phyloP scores from a whole-genome alignment of 2,797 vertebrate species.

The Rhinichthys osculus region DNA sequence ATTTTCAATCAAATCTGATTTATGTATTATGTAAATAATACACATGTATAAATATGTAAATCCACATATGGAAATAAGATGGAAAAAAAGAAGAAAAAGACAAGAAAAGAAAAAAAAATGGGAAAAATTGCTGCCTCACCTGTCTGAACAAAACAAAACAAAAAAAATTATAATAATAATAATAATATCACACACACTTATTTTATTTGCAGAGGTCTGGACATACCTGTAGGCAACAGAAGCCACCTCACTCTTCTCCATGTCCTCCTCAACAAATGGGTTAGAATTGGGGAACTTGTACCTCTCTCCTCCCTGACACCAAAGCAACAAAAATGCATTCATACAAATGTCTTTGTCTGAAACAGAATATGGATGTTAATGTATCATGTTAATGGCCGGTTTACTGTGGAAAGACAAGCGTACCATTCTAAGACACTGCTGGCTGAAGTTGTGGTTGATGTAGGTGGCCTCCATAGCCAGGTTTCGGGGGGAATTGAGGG shows the following conservation, averaged over 20 bases:
- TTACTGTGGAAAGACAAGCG: slow-evolving; percentile 14
- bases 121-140: not conserved
- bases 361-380: not conserved
- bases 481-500: slow-evolving; percentile 96
- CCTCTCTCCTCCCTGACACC: slow-evolving; percentile 87
- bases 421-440: slow-evolving; percentile 96
- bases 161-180: too few relatives aligned
- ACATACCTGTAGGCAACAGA: slow-evolving; percentile 94
- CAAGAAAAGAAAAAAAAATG: not conserved
- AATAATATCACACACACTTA: too few relatives aligned
- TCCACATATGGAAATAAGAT: not conserved
- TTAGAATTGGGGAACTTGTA: slow-evolving; percentile 94
- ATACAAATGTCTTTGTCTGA: not conserved
- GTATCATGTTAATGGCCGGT: not conserved
- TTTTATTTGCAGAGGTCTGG: not conserved
- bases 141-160: too few relatives aligned
- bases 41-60: not conserved
- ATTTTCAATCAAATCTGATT: not conserved
- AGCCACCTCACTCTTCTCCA: slow-evolving; percentile 96
- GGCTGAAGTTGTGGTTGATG: slow-evolving; percentile 99
- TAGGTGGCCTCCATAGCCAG: slow-evolving; percentile 99
- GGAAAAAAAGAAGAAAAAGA: not conserved
- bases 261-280: slow-evolving; percentile 97
- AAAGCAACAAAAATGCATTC: not conserved
- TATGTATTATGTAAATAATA: too few relatives aligned